Base-by-base conservation (phyloP, 2,797 vertebrate species). In the Nannoperca australis region DNA sequence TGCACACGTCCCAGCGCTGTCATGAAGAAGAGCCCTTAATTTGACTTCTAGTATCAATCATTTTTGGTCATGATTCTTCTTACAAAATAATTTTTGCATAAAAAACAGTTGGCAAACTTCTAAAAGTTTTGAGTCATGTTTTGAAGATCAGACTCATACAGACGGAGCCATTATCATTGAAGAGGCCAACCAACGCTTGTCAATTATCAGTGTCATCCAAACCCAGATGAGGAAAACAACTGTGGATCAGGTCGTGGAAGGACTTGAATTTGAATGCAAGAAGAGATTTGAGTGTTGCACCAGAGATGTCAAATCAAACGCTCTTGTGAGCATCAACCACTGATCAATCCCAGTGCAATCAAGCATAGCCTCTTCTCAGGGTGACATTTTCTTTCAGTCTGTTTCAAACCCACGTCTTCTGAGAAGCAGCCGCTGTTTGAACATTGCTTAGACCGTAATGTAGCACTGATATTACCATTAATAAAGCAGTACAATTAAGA, bases 301-400 rank as follows among this genome's bases (percentile, higher is more conserved):
- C 91, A 84, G 86, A 92, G 86, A 92, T 73, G 88, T 90, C 91
- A 92, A 93, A 94, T 93, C 91, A 92, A 93, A 92, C 63, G 83
- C 89, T 87, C 88, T 89, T 89, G 82, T 91, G 90, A 92, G 90
- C 90, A 90, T 90, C 87, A 85, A 86, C 88, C 87, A 71, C 83
- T 90, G 92, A 93, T 93, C 90, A 91, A 90, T 92, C 88, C 85
- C 82, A 49, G 75, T 20, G 88, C 90, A 93, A 92, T 92, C 92
- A 93, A 90, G 89, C 91, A 55, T 82, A 81, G 81, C 91, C 82
- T 86, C 90, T 78, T 91, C 82, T 92, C 91, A 90, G 90, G 92
- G 91, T 92, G 90, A 91, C 90, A 92, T 90, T 91, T 89, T 85
- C 87, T 78, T 83, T 85, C 86, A 84, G 67, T 84, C 81, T 78